These are phyloP conservation scores for Artibeus jamaicensis DNA, from an alignment of 2,797 vertebrate genomes.

Conservation along the genomic window DNA sequence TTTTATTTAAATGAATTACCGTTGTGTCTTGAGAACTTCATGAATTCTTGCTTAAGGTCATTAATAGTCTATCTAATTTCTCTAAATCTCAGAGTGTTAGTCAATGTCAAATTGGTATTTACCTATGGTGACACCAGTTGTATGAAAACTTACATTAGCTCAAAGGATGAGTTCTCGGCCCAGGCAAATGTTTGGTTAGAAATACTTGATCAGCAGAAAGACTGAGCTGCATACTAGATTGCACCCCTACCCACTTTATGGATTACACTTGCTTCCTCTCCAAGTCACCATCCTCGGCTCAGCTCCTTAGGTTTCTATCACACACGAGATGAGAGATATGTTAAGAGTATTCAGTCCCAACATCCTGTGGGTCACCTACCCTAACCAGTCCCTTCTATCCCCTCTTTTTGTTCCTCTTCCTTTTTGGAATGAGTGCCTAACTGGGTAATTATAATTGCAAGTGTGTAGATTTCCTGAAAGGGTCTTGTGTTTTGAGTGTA, in stretches of 20 bases:
- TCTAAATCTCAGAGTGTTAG: not conserved
- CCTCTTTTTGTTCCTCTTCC: not conserved
- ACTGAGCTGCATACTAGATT: not conserved
- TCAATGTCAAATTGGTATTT: not conserved
- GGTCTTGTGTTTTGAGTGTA: not conserved
- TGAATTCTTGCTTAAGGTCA: not conserved
- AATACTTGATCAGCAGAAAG: not conserved
- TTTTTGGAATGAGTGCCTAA: not conserved
- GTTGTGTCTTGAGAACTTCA: not conserved
- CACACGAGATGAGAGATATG: not conserved
- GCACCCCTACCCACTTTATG: not conserved
- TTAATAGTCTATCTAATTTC: not conserved
- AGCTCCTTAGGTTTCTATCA: not conserved
- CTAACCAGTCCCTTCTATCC: not conserved
- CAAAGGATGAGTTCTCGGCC: not conserved
- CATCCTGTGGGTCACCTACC: not conserved
- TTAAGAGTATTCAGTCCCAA: not conserved
- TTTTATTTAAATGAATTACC: conserved; percentile 21
- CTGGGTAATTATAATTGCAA: not conserved
- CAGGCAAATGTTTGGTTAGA: not conserved
- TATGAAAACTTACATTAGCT: not conserved
- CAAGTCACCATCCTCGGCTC: not conserved
- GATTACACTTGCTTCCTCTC: not conserved
- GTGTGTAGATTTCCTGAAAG: not conserved
- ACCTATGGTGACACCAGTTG: not conserved